Evolutionary conservation across 1,140 invertebrate species (phyloP).

Genomic region (Diorhabda carinulata): DNA sequence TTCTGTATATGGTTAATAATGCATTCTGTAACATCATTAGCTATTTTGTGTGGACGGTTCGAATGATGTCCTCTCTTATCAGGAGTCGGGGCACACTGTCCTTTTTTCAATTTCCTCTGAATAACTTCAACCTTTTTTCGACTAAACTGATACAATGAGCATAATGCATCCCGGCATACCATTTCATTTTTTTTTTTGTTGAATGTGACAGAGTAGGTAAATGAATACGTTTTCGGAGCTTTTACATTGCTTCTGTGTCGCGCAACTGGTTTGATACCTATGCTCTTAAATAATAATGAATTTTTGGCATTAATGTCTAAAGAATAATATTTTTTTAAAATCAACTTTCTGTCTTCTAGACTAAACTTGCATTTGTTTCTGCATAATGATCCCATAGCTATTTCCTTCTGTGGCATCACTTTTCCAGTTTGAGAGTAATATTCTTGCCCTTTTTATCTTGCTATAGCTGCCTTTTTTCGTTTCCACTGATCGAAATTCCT

Average conservation of each 20-base stretch:
- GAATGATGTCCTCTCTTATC: conserved; percentile 15
- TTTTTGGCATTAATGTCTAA: conserved; percentile 51
- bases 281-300: conserved; percentile 9
- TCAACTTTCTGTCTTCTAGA: conserved; percentile 1
- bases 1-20: conserved; percentile 18
- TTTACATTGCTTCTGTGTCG: neutral
- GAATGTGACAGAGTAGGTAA: neutral
- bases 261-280: neutral
- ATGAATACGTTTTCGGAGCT: neutral
- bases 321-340: neutral
- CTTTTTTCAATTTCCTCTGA: conserved; percentile 5
- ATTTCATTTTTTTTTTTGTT: conserved; percentile 1
- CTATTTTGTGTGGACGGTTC: conserved; percentile 19
- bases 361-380: conserved; percentile 6
- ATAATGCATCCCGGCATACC: conserved; percentile 14
- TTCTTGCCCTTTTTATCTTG: neutral
- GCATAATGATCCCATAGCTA: neutral
- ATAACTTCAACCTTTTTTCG: conserved; percentile 14
- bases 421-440: neutral
- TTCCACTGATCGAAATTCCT: neutral
- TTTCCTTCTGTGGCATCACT: conserved; percentile 1
- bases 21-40: conserved; percentile 5
- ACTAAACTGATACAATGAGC: conserved; percentile 11
- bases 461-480: neutral
- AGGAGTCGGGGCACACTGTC: conserved; percentile 9